Evolutionary conservation across 2,797 vertebrate species (phyloP).

Genomic region (Crocodylus rhombifer): DNA sequence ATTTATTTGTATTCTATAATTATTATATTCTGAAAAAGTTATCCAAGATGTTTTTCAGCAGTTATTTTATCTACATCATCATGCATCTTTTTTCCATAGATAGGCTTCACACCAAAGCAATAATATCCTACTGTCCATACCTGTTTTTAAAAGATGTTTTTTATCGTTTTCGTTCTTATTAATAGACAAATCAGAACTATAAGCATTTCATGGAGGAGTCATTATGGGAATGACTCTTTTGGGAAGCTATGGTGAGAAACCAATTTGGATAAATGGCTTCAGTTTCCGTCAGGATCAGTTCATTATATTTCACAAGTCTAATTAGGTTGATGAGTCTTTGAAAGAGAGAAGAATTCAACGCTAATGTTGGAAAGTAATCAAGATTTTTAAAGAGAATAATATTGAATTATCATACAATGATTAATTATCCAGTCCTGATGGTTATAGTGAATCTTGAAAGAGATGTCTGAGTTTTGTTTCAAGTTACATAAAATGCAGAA

Average conservation of each 20-base stretch:
- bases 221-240: too few relatives aligned
- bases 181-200: background rate
- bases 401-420: too few relatives aligned
- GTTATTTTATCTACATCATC: background rate
- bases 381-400: too few relatives aligned
- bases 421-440: background rate
- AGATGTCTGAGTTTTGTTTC: background rate
- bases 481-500: background rate
- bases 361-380: too few relatives aligned
- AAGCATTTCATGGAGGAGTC: background rate
- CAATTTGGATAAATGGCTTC: background rate
- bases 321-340: background rate
- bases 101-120: background rate
- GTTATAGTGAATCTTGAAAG: background rate
- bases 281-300: background rate
- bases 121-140: background rate
- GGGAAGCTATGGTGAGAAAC: background rate
- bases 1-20: conserved; percentile 82
- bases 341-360: too few relatives aligned
- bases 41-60: conserved; percentile 15
- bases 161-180: background rate
- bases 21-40: conserved; percentile 66
- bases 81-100: background rate
- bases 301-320: background rate
- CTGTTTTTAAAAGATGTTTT: background rate